These are phyloP conservation scores for Pelmatolapia mariae DNA, from an alignment of 2,113 vertebrate genomes.

Conservation along the genomic window DNA sequence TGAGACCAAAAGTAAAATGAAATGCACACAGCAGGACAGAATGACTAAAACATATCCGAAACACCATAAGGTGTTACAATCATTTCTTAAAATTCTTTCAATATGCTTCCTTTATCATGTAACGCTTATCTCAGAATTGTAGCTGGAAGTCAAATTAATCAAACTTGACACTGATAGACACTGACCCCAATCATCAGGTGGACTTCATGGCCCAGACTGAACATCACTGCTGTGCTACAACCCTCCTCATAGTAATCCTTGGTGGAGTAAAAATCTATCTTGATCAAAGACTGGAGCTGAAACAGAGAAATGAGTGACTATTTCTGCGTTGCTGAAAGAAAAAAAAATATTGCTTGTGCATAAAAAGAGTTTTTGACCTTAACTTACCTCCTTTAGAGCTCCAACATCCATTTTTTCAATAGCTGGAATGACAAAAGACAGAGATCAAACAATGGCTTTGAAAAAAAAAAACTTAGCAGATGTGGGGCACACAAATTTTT, in stretches of 20 bases:
- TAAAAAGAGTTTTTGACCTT: neutral
- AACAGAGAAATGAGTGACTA: neutral
- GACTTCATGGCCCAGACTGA: slow-evolving; percentile 63
- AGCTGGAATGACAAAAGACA: slow-evolving; percentile 63
- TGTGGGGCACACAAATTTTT: neutral
- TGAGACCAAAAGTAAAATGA: neutral
- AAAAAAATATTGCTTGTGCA: neutral
- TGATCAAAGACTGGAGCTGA: slow-evolving; percentile 84
- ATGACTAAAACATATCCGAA: neutral
- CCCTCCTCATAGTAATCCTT: slow-evolving; percentile 75
- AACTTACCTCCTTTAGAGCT: slow-evolving; percentile 76
- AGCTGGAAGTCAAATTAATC: neutral
- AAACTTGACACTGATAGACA: neutral
- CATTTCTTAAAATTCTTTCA: neutral
- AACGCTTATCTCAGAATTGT: neutral
- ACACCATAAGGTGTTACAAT: neutral
- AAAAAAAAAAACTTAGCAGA: neutral
- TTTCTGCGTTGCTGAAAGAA: neutral
- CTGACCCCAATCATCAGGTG: slow-evolving; percentile 85
- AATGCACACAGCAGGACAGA: neutral
- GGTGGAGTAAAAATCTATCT: slow-evolving; percentile 80
- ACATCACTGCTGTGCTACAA: slow-evolving; percentile 75
- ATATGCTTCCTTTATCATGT: neutral
- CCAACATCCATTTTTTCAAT: slow-evolving; percentile 78
- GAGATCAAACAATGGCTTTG: neutral